Percentiles rank a stretch among this genome's conserved stretches.
These are phyloP conservation scores for Netelia inedita DNA, from an alignment of 2,888 invertebrate genomes.

Conservation along the genomic window DNA sequence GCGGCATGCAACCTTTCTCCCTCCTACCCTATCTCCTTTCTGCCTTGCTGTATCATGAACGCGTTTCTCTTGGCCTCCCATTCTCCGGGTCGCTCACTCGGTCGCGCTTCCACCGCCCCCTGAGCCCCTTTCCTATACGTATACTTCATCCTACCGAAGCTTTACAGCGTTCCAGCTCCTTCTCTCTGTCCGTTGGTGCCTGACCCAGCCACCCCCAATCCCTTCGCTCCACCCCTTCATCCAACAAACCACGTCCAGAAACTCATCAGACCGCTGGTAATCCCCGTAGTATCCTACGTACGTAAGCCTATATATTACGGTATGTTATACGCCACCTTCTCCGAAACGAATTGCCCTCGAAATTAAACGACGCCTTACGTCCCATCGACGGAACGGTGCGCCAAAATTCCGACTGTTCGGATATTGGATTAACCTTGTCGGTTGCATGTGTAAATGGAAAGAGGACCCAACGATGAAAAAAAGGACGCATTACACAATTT, in stretches of 20 bases:
- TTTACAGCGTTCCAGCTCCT: constrained; percentile 73
- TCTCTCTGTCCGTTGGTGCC: constrained; percentile 73
- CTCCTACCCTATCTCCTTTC: constrained; percentile 51
- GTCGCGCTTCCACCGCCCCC: constrained; percentile 66
- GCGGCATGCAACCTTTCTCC: constrained; percentile 47
- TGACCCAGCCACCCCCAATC: constrained; percentile 51
- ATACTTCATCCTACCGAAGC: constrained; percentile 75
- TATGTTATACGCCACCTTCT: constrained; percentile 56
- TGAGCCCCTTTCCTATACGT: constrained; percentile 69
- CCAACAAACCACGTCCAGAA: constrained; percentile 77
- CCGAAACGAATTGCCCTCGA: constrained; percentile 79
- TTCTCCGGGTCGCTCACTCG: constrained; percentile 69
- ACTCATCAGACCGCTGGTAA: constrained; percentile 83
- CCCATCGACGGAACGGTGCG: constrained; percentile 69
- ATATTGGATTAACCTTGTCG: constrained; percentile 37
- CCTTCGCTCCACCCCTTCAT: neutral
- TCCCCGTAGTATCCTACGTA: constrained; percentile 78
- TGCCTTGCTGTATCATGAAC: constrained; percentile 63
- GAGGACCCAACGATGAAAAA: neutral
- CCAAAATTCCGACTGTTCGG: constrained; percentile 68
- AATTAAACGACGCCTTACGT: constrained; percentile 79
- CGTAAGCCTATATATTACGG: constrained; percentile 62
- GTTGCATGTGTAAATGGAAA: constrained; percentile 42
- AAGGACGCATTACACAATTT: neutral
- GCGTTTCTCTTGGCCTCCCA: constrained; percentile 46